These are phyloP conservation scores for Ageneiosus marmoratus DNA, from an alignment of 2,113 vertebrate species.

Conservation along the genomic window DNA sequence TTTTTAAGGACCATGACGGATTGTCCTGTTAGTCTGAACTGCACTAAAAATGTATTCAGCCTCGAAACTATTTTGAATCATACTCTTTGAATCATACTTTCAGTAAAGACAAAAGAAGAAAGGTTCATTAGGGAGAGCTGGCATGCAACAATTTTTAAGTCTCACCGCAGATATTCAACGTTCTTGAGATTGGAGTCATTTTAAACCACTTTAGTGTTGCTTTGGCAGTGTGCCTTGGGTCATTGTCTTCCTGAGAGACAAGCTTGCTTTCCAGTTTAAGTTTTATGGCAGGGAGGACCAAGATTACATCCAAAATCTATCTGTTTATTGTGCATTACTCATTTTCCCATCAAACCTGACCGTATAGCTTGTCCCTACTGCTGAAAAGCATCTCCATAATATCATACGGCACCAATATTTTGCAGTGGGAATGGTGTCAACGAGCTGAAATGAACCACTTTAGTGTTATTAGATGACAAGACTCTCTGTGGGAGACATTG, in stretches of 20 bases:
- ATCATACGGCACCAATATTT: not conserved
- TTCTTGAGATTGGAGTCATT: not conserved
- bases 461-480: not conserved
- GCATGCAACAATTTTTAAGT: not conserved
- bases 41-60: not conserved
- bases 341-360: not conserved
- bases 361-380: not conserved
- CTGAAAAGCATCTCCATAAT: not conserved
- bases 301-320: not conserved
- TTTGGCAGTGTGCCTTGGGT: not conserved
- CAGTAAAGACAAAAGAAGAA: not conserved
- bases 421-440: not conserved
- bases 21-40: not conserved
- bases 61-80: not conserved
- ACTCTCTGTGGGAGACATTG: not conserved
- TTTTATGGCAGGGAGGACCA: not conserved
- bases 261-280: not conserved
- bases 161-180: not conserved
- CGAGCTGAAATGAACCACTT: not conserved
- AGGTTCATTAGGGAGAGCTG: not conserved
- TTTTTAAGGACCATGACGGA: not conserved
- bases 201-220: not conserved
- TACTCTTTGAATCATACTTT: not conserved
- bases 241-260: not conserved
- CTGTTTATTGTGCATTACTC: not conserved